Percentiles rank a stretch among this genome's conserved stretches.
phyloP scores from a whole-genome alignment of 2,888 invertebrate genomes.

The Mechanitis messenoides region DNA sequence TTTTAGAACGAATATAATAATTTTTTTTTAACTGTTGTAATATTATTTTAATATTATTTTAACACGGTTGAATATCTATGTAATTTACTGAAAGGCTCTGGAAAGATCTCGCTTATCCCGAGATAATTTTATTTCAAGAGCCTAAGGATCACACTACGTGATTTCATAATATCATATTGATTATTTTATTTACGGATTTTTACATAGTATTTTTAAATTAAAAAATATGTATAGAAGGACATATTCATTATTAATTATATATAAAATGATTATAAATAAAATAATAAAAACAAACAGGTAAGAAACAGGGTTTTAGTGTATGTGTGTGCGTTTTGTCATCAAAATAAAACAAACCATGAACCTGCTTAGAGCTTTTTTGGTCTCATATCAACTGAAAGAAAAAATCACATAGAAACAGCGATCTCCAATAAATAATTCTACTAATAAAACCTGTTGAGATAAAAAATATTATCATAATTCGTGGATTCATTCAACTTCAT shows the following conservation, averaged over 20 bases:
- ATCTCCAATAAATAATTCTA: background rate
- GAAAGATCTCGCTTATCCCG: slow-evolving; percentile 56
- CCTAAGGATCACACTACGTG: slow-evolving; percentile 39
- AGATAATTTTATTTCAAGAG: slow-evolving; percentile 37
- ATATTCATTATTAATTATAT: too few species aligned
- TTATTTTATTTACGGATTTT: background rate
- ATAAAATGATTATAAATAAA: too few species aligned
- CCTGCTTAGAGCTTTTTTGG: background rate
- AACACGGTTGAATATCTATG: slow-evolving; percentile 44
- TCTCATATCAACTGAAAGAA: background rate
- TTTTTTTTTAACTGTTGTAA: background rate
- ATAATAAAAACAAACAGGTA: too few species aligned
- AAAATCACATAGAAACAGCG: background rate
- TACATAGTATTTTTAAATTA: too few species aligned
- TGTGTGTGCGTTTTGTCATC: background rate
- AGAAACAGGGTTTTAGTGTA: too few species aligned
- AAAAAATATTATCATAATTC: background rate
- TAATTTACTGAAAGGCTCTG: slow-evolving; percentile 37
- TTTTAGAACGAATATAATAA: too few species aligned
- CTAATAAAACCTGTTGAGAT: background rate
- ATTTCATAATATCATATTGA: slow-evolving; percentile 23
- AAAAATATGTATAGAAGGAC: too few species aligned
- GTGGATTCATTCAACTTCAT: background rate
- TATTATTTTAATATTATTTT: slow-evolving; percentile 5
- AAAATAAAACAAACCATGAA: background rate